A percentile compares a stretch with the other conserved stretches of the same genome.
Conservation (phyloP, 2,113 vertebrate genomes). For the Coturnix japonica region DNA sequence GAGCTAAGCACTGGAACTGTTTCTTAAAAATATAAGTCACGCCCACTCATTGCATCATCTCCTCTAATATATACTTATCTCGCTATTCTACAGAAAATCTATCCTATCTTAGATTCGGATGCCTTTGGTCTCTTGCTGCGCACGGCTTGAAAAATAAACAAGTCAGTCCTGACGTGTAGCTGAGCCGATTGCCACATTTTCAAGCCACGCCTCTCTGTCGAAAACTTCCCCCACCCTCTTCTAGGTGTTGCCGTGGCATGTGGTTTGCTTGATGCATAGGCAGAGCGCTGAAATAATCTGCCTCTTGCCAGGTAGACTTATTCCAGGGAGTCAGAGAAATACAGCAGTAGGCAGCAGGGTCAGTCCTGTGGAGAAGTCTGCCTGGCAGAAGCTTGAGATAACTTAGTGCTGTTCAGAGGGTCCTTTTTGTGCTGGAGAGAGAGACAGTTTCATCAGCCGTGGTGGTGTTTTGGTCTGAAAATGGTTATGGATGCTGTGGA, state of each 20-base stretch:
- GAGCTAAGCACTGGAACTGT: background rate
- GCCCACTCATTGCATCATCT: background rate
- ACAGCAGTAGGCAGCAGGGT: slow-evolving; percentile 17
- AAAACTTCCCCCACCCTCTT: slow-evolving; percentile 76
- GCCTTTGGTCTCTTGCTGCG: slow-evolving; percentile 7
- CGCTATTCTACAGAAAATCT: slow-evolving; percentile 11
- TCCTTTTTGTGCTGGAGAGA: background rate
- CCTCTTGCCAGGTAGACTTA: slow-evolving; percentile 43
- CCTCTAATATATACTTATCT: background rate
- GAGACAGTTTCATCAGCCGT: background rate
- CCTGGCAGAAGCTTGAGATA: background rate
- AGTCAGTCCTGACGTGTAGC: slow-evolving; percentile 52
- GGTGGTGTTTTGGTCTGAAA: background rate
- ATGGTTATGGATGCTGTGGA: slow-evolving; percentile 41
- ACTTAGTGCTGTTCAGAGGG: slow-evolving; percentile 3
- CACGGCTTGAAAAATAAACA: slow-evolving; percentile 63
- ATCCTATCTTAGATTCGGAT: background rate
- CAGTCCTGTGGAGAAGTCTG: background rate
- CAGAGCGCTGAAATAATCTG: slow-evolving; percentile 42
- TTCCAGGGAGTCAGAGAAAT: slow-evolving; percentile 44
- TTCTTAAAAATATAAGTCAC: background rate
- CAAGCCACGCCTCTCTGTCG: slow-evolving; percentile 70
- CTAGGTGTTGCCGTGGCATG: slow-evolving; percentile 75
- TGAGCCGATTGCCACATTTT: slow-evolving; percentile 67
- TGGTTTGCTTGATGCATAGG: slow-evolving; percentile 52